Base-by-base conservation (phyloP, 2,888 invertebrate species). In the Drosophila demipolita region DNA sequence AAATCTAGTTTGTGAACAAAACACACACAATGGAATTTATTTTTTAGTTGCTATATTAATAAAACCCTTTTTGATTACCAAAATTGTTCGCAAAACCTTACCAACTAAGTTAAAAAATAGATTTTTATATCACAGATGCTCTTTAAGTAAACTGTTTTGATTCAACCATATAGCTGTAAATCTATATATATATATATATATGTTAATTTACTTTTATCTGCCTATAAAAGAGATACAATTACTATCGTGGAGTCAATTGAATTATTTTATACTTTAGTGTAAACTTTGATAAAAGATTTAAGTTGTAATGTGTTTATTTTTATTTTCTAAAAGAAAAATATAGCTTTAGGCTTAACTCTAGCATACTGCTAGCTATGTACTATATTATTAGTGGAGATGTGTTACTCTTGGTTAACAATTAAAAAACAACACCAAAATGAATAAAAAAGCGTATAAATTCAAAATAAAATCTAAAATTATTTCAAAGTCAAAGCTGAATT, bases 261-360 rank as follows among this genome's bases (percentile, higher is more conserved):
- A 59, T 71, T 72, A 67, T 60, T 59, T 57, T 62, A 29, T 60
- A 62, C 33, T 71, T 80, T 61, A 61, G 36, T 23, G 53, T 66
- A 74, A 45, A 35, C 33, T 52, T 79, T 61, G 4, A 49, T 23
- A 66, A 54, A 68, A 76, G 65, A 61, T 78, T 73, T 73, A 59
- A 49, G 26, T 29, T 29, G 53, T 65, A 49, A 42, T 20, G 11
- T 59, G 45, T 74, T 74, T 62, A 61, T 71, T 75, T 70, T 64
- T 60, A 78, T 74, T 76, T 89, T 90, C 77, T 74, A 15, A 66
- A 76, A 88, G 80, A 68, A 80, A 80, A 83, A 63, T 60, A 63
- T 67, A 69, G 45, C 55, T 55, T 52, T 64, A 64, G 65, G 35
- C 60, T 59, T 66, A 69, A 50, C 9, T 61, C 45, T 64, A 59